A percentile compares a stretch with the other conserved stretches of the same genome.
Conservation (phyloP, 2,113 vertebrate genomes). For the Myrmecophaga tridactyla region DNA sequence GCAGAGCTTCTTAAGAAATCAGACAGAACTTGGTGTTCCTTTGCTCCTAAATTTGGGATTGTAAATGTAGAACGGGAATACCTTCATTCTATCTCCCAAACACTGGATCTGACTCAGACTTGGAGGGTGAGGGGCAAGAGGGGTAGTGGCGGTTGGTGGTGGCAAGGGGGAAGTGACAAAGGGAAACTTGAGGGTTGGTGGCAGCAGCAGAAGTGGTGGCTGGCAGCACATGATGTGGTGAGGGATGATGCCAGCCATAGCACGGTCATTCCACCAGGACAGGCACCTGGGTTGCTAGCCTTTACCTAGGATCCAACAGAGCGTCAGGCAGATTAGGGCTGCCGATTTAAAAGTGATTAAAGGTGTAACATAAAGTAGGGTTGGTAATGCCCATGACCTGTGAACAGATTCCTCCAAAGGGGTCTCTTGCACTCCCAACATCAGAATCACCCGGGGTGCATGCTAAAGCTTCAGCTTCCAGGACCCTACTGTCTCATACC, state of each 20-base stretch:
- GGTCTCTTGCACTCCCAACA: not conserved
- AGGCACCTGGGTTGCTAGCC: not conserved
- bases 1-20: not conserved
- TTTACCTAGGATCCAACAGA: constrained; percentile 9
- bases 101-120: constrained; percentile 31
- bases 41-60: not conserved
- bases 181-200: constrained; percentile 33
- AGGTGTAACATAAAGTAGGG: not conserved
- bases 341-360: not conserved
- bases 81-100: not conserved
- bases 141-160: constrained; percentile 19
- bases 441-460: not conserved
- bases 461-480: not conserved
- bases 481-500: not conserved
- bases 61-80: not conserved
- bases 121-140: not conserved
- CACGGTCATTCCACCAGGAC: not conserved
- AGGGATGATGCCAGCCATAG: not conserved
- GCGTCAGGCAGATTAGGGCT: not conserved
- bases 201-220: constrained; percentile 60
- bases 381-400: not conserved
- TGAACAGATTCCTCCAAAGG: not conserved
- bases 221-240: constrained; percentile 26
- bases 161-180: constrained; percentile 65
- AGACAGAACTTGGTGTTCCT: not conserved